Percentiles rank a stretch among this genome's conserved stretches.
These are phyloP conservation scores for Diploptera punctata DNA, from an alignment of 2,888 invertebrate species.

Conservation along the genomic window DNA sequence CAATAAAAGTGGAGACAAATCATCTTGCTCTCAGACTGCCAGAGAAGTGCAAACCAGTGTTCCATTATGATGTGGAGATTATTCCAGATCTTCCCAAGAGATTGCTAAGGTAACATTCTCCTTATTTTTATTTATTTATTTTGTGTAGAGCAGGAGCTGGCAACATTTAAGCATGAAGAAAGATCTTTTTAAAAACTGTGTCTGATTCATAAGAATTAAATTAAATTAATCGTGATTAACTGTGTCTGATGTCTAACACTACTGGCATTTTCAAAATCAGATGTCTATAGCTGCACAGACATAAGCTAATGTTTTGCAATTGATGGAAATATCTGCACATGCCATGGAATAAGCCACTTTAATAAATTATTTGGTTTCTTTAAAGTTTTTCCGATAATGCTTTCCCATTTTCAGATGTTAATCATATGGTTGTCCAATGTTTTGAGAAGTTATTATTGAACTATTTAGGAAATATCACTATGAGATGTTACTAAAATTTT, in stretches of 20 bases:
- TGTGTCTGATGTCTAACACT: background rate
- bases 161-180: too few species aligned
- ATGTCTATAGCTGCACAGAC: background rate
- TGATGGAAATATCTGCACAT: background rate
- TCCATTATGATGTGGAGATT: constrained; percentile 85
- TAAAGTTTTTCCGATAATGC: too few species aligned
- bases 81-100: constrained; percentile 73
- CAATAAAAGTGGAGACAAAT: background rate
- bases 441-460: too few species aligned
- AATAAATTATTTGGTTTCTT: background rate
- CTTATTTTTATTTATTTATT: background rate
- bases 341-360: background rate
- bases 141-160: too few species aligned
- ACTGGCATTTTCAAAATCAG: background rate
- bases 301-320: background rate
- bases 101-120: constrained; percentile 55
- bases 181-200: background rate
- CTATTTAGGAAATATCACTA: too few species aligned
- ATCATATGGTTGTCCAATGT: too few species aligned
- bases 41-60: constrained; percentile 56
- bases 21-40: constrained; percentile 56
- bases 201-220: constrained; percentile 38
- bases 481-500: too few species aligned
- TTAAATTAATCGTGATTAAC: background rate
- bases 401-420: too few species aligned